phyloP scores from a whole-genome alignment of 2,888 invertebrate species.

The Ectemnius cavifrons region DNA sequence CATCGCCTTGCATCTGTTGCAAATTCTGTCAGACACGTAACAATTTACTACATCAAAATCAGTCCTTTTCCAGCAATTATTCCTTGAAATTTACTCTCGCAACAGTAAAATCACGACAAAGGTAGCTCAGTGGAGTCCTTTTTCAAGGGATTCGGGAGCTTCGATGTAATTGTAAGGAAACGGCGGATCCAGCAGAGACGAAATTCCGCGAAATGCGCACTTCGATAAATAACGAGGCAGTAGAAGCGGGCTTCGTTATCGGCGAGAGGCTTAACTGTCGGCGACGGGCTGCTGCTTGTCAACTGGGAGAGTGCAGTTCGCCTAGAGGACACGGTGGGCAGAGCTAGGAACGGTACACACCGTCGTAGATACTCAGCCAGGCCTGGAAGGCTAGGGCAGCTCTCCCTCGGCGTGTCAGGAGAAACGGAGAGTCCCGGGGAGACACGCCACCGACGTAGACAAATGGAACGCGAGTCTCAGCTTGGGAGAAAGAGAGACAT shows the following conservation, averaged over 20 bases:
- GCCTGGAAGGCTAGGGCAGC: too few species aligned
- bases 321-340: neutral
- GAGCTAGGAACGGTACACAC: neutral
- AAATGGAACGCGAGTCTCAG: neutral
- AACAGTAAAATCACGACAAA: too few species aligned
- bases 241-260: constrained; percentile 51
- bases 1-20: too few species aligned
- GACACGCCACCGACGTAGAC: neutral
- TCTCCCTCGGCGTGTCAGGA: too few species aligned
- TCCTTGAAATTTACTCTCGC: too few species aligned
- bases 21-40: too few species aligned
- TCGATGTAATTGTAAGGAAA: neutral
- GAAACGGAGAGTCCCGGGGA: too few species aligned
- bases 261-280: constrained; percentile 52
- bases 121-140: too few species aligned
- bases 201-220: constrained; percentile 47
- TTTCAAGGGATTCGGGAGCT: too few species aligned
- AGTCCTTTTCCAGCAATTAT: too few species aligned
- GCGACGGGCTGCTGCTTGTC: constrained; percentile 52
- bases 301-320: constrained; percentile 40
- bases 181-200: neutral
- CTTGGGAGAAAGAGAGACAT: neutral
- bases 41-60: too few species aligned
- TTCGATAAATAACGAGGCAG: constrained; percentile 58
- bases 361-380: neutral